Base-by-base conservation (phyloP, 2,113 vertebrate genomes). In the Cromileptes altivelis region DNA sequence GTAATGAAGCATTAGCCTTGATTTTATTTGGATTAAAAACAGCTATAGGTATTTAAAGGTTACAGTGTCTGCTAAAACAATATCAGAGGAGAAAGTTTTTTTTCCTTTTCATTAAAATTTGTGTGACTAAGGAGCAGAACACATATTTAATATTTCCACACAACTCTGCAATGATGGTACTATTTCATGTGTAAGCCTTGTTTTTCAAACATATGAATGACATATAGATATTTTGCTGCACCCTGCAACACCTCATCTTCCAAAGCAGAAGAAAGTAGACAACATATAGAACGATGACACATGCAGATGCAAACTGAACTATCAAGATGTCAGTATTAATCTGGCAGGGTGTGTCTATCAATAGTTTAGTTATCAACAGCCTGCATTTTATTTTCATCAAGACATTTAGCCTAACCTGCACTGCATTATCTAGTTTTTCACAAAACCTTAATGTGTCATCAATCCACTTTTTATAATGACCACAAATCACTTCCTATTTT, bases 1-100 rank as follows among this genome's bases (percentile, higher is more conserved):
- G 84, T 96, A 96, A 96, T 96, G 93, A 96, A 94, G 94, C 94
- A 95, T 95, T 95, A 96, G 95, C 90, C 90, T 93, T 95, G 94
- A 95, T 95, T 96, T 94, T 94, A 96, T 95, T 94, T 94, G 94
- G 94, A 95, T 96, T 95, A 95, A 96, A 95, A 96, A 94, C 94
- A 94, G 95, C 93, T 94, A 92, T 91, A 95, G 93, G 88, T 81
- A 93, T 93, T 90, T 83, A 92, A 93, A 91, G 94, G 94, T 94
- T 85, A 95, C 65, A 72, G 70, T 81, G 89, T 88, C 89, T 85
- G 67, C 81, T 88, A 81, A 92, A 92, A 91, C 86, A 85, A 89
- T 84, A 80, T 88, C 68, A 40, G 52, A 55, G 68, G 68, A 70
- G 68, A 70, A 70, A 70, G 50, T 70, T 40, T 55, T 40, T 52